These are phyloP conservation scores for Callorhinus ursinus DNA, from an alignment of 2,113 vertebrate genomes.

Conservation along the genomic window DNA sequence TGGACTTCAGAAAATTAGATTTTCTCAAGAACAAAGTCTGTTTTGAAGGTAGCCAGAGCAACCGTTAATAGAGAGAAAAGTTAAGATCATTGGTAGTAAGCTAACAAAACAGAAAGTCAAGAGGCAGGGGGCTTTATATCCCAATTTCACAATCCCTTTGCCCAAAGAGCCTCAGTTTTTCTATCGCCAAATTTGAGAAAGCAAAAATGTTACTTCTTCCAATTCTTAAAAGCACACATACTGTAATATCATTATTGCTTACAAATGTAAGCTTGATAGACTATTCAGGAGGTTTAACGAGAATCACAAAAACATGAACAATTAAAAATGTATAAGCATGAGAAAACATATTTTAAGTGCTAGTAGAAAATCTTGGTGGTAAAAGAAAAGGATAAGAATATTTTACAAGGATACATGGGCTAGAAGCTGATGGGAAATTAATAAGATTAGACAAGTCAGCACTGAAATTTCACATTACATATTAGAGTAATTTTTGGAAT, in stretches of 20 bases:
- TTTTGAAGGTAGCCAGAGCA: neutral
- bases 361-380: neutral
- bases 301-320: neutral
- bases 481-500: neutral
- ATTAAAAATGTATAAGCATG: neutral
- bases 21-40: slow-evolving; percentile 6
- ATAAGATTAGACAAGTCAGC: neutral
- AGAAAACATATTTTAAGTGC: neutral
- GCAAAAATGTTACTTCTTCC: neutral
- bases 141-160: slow-evolving; percentile 4
- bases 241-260: neutral
- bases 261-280: neutral
- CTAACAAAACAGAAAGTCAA: slow-evolving; percentile 17
- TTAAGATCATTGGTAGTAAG: neutral
- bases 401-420: neutral
- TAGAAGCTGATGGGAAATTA: neutral
- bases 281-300: neutral
- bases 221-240: neutral
- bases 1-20: neutral
- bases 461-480: neutral
- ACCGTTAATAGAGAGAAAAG: neutral
- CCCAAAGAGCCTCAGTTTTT: neutral
- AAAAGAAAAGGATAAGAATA: neutral
- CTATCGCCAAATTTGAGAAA: neutral
- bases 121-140: neutral